phyloP scores from a whole-genome alignment of 2,113 vertebrate species.

The Petrocephalus microphthalmus region DNA sequence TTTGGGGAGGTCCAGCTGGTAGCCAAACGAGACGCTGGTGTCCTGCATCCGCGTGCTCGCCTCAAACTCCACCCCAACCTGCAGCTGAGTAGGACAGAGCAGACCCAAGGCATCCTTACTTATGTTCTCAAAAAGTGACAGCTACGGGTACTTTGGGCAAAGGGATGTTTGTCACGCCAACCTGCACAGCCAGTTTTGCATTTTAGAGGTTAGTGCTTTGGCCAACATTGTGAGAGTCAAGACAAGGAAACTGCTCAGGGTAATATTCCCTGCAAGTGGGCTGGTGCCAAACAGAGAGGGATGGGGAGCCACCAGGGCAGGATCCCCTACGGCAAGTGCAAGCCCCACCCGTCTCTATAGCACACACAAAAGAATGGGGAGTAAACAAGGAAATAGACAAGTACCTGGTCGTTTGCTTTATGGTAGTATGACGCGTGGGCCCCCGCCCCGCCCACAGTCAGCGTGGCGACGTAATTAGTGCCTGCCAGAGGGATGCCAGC shows the following conservation, averaged over 20 bases:
- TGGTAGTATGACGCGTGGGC: slow-evolving; percentile 86
- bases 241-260: not conserved
- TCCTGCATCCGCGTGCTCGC: slow-evolving; percentile 81
- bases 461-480: slow-evolving; percentile 72
- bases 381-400: not conserved
- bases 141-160: not conserved
- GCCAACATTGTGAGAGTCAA: not conserved
- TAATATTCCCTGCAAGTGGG: not conserved
- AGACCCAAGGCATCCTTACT: not conserved
- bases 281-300: not conserved
- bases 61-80: slow-evolving; percentile 85
- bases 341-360: not conserved
- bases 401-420: slow-evolving; percentile 83
- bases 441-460: slow-evolving; percentile 75
- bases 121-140: not conserved
- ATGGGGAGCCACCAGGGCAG: not conserved
- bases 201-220: not conserved
- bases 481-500: slow-evolving; percentile 48
- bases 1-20: slow-evolving; percentile 82
- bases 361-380: not conserved
- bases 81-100: slow-evolving; percentile 59
- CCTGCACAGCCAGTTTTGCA: not conserved
- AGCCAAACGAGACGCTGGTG: slow-evolving; percentile 75
- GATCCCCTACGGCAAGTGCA: not conserved
- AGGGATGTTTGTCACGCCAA: not conserved